A percentile compares a stretch with the other conserved stretches of the same genome.
These are phyloP conservation scores for Exocentrus adspersus DNA, from an alignment of 2,888 invertebrate species.

Conservation along the genomic window DNA sequence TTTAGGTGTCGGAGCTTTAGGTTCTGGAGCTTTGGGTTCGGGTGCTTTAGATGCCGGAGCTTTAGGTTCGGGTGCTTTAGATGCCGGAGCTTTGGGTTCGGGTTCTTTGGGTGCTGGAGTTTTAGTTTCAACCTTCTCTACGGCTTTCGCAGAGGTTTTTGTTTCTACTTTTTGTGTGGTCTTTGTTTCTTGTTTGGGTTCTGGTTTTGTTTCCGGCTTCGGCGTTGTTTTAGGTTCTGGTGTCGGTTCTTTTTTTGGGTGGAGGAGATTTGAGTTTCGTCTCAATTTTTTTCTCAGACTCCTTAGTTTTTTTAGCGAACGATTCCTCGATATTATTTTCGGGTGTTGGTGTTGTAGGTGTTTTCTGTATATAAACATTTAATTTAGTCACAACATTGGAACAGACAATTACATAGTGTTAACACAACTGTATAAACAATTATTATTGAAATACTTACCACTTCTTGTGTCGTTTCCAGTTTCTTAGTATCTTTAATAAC, in stretches of 20 bases:
- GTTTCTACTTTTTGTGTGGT: conserved; percentile 11
- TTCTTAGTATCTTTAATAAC: conserved; percentile 52
- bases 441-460: conserved; percentile 49
- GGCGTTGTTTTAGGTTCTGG: conserved; percentile 34
- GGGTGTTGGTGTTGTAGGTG: conserved; percentile 54
- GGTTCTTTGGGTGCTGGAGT: conserved; percentile 31
- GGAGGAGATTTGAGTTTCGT: conserved; percentile 41
- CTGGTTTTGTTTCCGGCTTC: conserved; percentile 36
- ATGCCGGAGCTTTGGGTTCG: conserved; percentile 53
- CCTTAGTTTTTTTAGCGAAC: conserved; percentile 56
- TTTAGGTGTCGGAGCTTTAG: conserved; percentile 29
- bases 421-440: conserved; percentile 13
- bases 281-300: conserved; percentile 44
- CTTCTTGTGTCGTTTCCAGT: conserved; percentile 57
- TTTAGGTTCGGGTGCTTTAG: conserved; percentile 44
- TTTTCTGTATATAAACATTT: conserved; percentile 47
- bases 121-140: conserved; percentile 26
- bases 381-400: conserved; percentile 20
- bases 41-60: conserved; percentile 33
- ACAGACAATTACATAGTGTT: not conserved
- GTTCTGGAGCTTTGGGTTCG: conserved; percentile 1
- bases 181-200: conserved; percentile 28
- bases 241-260: conserved; percentile 39
- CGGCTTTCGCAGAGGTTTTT: conserved; percentile 14
- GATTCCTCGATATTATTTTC: conserved; percentile 63